phyloP scores from a whole-genome alignment of 2,113 vertebrate genomes.

The Leptocoma aspasia region DNA sequence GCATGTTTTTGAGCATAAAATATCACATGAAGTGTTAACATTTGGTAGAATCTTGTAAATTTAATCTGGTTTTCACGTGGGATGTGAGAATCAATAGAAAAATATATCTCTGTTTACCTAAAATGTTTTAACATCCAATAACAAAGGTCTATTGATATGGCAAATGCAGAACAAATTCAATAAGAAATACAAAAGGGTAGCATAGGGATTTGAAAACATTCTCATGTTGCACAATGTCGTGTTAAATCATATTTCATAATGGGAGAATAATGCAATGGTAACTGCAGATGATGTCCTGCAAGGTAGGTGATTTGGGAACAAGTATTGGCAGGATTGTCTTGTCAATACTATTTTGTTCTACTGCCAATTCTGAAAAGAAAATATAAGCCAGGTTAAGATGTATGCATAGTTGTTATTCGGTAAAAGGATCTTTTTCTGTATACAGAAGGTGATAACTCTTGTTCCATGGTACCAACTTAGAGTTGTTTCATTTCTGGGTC shows the following conservation, averaged over 20 bases:
- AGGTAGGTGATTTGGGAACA: not conserved
- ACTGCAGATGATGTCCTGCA: not conserved
- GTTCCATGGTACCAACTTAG: not conserved
- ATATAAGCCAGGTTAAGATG: not conserved
- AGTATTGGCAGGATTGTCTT: not conserved
- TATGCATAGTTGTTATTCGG: not conserved
- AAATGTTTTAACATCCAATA: constrained; percentile 6
- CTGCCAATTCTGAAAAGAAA: not conserved
- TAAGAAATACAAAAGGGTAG: not conserved
- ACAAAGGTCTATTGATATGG: not conserved
- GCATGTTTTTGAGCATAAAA: not conserved
- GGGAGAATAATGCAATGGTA: not conserved
- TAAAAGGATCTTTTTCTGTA: not conserved
- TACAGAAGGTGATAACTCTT: not conserved
- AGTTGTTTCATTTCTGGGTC: not conserved
- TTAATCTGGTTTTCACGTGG: not conserved
- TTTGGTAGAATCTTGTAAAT: not conserved
- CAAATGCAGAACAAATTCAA: constrained; percentile 32
- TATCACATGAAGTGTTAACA: not conserved
- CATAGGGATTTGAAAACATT: not conserved
- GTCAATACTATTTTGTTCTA: not conserved
- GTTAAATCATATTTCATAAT: constrained; percentile 35
- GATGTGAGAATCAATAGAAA: constrained; percentile 26
- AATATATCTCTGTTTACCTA: constrained; percentile 9
- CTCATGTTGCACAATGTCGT: not conserved